A percentile compares a stretch with the other conserved stretches of the same genome.
Evolutionary conservation across 2,888 invertebrate species (phyloP).

Genomic region (Papilio elwesi): DNA sequence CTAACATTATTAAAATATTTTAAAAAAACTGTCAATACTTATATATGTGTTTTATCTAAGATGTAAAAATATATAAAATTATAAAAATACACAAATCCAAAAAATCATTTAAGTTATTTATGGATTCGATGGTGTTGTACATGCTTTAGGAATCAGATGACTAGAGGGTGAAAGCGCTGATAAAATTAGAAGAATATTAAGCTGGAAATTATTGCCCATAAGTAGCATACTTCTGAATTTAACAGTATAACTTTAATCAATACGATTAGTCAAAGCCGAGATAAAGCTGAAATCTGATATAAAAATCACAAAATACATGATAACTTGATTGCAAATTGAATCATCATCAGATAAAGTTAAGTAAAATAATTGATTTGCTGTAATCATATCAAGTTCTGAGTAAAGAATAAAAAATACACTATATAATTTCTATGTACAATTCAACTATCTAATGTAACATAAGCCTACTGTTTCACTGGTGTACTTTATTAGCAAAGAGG

Average conservation of each 20-base stretch:
- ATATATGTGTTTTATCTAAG: no score
- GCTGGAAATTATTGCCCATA: not conserved
- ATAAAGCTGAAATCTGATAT: constrained; percentile 8
- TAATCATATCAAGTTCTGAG: not conserved
- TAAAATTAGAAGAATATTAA: not conserved
- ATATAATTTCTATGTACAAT: not conserved
- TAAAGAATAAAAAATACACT: not conserved
- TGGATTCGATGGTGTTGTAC: not conserved
- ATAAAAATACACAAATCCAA: constrained; percentile 14
- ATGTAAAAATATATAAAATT: constrained; percentile 8
- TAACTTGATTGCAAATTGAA: not conserved
- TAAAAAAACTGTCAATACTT: not conserved
- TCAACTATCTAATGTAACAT: not conserved
- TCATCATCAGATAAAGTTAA: not conserved
- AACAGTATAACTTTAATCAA: not conserved
- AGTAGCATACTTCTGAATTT: constrained; percentile 13
- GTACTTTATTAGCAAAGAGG: constrained; percentile 3
- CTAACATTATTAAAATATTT: not conserved
- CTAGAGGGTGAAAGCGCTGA: constrained; percentile 12
- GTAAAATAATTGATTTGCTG: not conserved
- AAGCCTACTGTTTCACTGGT: constrained; percentile 31
- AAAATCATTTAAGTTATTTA: not conserved
- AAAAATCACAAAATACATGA: not conserved
- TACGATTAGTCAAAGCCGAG: not conserved
- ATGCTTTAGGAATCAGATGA: constrained; percentile 15